Percentiles rank a stretch among this genome's conserved stretches.
Evolutionary conservation across 2,797 vertebrate genomes (phyloP).

Genomic region (Oryzias sinensis): DNA sequence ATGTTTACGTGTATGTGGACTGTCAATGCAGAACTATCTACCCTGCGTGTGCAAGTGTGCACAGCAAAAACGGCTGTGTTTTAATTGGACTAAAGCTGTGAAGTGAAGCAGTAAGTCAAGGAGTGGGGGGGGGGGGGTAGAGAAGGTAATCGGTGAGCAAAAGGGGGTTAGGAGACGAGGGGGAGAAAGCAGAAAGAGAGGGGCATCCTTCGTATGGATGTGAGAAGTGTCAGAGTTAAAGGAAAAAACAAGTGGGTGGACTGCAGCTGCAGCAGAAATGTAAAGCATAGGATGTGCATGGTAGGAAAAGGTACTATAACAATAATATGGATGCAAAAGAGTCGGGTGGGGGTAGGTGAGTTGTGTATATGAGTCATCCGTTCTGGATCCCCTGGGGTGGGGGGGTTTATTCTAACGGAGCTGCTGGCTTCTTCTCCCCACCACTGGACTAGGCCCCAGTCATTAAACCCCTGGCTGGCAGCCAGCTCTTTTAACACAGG

Average conservation of each 20-base stretch:
- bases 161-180: conserved; percentile 52
- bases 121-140: conserved; percentile 54
- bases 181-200: conserved; percentile 35
- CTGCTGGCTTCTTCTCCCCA: conserved; percentile 92
- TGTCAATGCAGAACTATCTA: conserved; percentile 6
- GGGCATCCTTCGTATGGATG: conserved; percentile 28
- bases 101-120: conserved; percentile 86
- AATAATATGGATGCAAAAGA: conserved; percentile 44
- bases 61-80: conserved; percentile 44
- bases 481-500: conserved; percentile 98
- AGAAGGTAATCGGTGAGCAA: conserved; percentile 48
- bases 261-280: conserved; percentile 40
- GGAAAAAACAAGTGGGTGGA: conserved; percentile 44
- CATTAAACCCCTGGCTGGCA: conserved; percentile 98
- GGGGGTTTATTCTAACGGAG: conserved; percentile 90
- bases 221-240: conserved; percentile 28
- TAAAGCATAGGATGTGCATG: conserved; percentile 44
- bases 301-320: conserved; percentile 43
- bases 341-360: conserved; percentile 7
- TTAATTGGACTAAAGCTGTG: conserved; percentile 89
- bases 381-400: conserved; percentile 78
- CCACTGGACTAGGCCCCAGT: conserved; percentile 95
- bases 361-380: conserved; percentile 76
- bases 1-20: conserved; percentile 32
- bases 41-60: conserved; percentile 22